Evolutionary conservation across 2,888 invertebrate genomes (phyloP).

Genomic region (Eucriotettix oculatus): DNA sequence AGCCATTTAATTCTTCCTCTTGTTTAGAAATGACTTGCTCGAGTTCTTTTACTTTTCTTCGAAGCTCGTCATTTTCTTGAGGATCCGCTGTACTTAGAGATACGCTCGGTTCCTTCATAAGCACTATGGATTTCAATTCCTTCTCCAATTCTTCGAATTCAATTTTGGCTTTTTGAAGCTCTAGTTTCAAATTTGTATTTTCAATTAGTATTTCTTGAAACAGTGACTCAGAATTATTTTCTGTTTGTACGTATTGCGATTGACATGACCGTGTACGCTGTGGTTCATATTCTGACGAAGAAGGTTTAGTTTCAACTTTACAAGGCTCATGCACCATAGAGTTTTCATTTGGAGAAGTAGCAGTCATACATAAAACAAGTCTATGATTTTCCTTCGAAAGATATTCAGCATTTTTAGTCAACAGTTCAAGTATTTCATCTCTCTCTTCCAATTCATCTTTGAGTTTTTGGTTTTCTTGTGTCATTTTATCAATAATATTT

Average conservation of each 20-base stretch:
- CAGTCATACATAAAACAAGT: background rate
- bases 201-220: background rate
- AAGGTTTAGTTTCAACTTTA: too few relatives aligned
- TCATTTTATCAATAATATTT: background rate
- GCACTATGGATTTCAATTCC: background rate
- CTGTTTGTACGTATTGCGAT: background rate
- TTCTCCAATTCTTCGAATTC: background rate
- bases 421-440: background rate
- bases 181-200: background rate
- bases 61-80: too few relatives aligned
- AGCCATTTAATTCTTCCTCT: too few relatives aligned
- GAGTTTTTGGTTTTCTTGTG: background rate
- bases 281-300: too few relatives aligned
- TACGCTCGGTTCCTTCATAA: background rate
- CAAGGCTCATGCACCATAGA: too few relatives aligned
- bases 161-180: background rate
- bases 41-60: too few relatives aligned
- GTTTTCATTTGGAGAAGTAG: too few relatives aligned
- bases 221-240: background rate
- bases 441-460: background rate
- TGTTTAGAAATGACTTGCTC: too few relatives aligned
- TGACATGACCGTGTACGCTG: too few relatives aligned
- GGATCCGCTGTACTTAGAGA: too few relatives aligned
- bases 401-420: background rate
- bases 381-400: background rate